Evolutionary conservation across 2,113 vertebrate genomes (phyloP), one percentile per base, ranked within the genome.

Genomic region (Clarias gariepinus): DNA sequence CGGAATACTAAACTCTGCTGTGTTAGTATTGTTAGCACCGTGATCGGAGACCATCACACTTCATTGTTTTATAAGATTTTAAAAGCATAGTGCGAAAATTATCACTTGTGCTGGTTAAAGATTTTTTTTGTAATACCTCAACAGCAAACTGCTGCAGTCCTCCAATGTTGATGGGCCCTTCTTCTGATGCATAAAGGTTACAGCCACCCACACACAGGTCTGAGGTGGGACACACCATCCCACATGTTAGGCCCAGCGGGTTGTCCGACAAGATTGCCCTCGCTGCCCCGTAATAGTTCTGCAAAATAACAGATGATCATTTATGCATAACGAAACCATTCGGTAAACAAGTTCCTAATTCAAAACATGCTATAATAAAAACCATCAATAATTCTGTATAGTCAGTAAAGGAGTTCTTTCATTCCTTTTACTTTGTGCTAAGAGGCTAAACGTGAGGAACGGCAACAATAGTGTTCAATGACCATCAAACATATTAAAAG

Each of bases 131-230:
- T 10, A 6, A 13, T 95, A 99, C 98, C 97, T 99, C 98, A 3
- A 94, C 95, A 84, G 98, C 96, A 93, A 98, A 99, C 92, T 99
- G 98, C 92, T 99, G 98, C 61, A 99, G 80, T 74, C 98, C 98
- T 84, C 97, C 98, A 47, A 99, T 99, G 92, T 99, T 99, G 89
- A 99, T 98, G 13, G 98, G 96, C 79, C 98, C 98, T 88, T 99
- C 96, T 89, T 97, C 96, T 0, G 95, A 91, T 30, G 96, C 96
- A 85, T 93, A 95, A 77, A 97, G 93, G 91, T 97, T 96, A 91
- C 96, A 97, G 87, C 95, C 95, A 86, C 96, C 96, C 79, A 97
- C 96, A 86, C 97, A 97, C 80, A 97, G 96, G 91, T 97, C 96
- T 28, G 96, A 97, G 66, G 96, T 97, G 69, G 96, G 96, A 88